phyloP scores from a whole-genome alignment of 35 echinoderm and acorn worm species.

The Lytechinus pictus region DNA sequence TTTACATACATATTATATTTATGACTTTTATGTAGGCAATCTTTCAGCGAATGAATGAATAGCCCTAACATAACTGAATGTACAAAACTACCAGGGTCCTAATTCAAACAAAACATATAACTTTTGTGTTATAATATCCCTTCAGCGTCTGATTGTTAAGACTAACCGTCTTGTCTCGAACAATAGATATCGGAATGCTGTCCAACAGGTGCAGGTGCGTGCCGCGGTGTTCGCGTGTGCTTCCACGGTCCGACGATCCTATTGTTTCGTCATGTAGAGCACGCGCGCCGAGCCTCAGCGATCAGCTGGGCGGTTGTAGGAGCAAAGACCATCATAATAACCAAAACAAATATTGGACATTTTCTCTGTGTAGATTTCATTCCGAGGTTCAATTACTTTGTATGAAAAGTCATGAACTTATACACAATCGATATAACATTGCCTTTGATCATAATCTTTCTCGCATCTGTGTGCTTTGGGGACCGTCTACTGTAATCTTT shows the following conservation, averaged over 20 bases:
- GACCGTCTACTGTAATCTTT: too few relatives aligned
- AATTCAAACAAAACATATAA: neutral
- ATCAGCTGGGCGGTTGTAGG: neutral
- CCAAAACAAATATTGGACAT: neutral
- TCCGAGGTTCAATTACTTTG: neutral
- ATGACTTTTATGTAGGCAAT: too few relatives aligned
- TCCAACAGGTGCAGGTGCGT: neutral
- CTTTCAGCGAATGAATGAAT: too few relatives aligned
- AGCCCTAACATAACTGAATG: too few relatives aligned
- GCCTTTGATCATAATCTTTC: neutral
- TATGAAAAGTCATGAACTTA: neutral
- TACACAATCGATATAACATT: neutral
- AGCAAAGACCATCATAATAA: neutral
- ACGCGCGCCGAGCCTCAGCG: neutral
- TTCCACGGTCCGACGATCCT: neutral
- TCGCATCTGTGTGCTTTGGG: too few relatives aligned
- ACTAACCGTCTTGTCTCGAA: neutral
- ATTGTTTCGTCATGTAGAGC: neutral
- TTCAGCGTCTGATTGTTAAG: neutral
- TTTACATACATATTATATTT: too few relatives aligned
- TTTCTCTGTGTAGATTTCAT: neutral
- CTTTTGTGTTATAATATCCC: neutral
- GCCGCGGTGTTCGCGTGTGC: slow-evolving; percentile 12
- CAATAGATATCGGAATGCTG: neutral
- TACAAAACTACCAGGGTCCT: too few relatives aligned